These are phyloP conservation scores for Chrysopa pallens DNA, from an alignment of 1,140 invertebrate genomes.

Conservation along the genomic window DNA sequence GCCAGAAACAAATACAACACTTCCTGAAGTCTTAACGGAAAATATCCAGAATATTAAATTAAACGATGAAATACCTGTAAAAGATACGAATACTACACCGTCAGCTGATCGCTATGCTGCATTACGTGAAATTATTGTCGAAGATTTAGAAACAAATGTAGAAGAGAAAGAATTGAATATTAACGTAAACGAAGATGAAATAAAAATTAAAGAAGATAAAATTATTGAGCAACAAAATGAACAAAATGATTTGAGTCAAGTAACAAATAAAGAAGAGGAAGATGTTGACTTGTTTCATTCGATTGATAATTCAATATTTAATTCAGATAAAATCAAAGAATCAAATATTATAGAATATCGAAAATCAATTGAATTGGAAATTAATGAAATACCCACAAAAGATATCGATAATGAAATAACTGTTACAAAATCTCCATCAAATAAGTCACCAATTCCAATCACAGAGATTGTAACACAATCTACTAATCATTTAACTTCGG, in stretches of 20 bases:
- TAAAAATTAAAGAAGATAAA: conserved; percentile 19
- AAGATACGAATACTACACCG: conserved; percentile 2
- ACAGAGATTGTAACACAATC: conserved; percentile 18
- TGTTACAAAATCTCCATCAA: conserved; percentile 3
- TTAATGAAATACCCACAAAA: conserved; percentile 22
- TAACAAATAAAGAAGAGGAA: conserved; percentile 15
- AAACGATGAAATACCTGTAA: conserved; percentile 1
- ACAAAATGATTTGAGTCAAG: conserved; percentile 4
- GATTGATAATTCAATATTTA: neutral
- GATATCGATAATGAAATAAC: conserved; percentile 7
- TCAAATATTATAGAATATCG: conserved; percentile 25
- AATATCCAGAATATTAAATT: conserved; percentile 8
- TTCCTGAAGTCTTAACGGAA: conserved; percentile 15
- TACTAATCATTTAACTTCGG: conserved; percentile 24
- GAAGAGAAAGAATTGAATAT: conserved; percentile 29
- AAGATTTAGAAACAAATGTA: conserved; percentile 24
- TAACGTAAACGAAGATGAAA: conserved; percentile 29
- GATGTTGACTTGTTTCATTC: conserved; percentile 7
- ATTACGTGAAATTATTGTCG: conserved; percentile 42
- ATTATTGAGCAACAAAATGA: conserved; percentile 7
- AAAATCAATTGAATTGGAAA: conserved; percentile 28
- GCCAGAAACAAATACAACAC: conserved; percentile 11
- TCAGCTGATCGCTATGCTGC: conserved; percentile 45
- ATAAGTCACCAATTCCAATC: conserved; percentile 21
- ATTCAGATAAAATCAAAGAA: conserved; percentile 9